phyloP scores from a whole-genome alignment of 2,797 vertebrate genomes.

The Myotis planiceps region DNA sequence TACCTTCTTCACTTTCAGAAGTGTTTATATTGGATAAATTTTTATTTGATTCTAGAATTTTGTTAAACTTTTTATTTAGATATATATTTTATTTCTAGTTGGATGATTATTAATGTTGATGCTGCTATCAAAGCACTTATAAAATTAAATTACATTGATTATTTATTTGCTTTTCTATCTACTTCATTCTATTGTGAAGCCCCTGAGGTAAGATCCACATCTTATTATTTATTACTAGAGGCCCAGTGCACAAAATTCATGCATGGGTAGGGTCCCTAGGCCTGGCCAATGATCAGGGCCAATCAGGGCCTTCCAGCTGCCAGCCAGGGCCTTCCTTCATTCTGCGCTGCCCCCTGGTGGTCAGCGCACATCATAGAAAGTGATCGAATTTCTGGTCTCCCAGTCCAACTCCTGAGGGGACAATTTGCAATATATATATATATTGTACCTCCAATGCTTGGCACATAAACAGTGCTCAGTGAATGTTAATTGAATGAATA shows the following conservation, averaged over 20 bases:
- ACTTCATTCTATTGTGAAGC: not conserved
- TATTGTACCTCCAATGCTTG: not conserved
- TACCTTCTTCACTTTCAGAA: not conserved
- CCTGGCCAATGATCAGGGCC: no score
- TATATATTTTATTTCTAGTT: slow-evolving; percentile 17
- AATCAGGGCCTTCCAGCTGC: no score
- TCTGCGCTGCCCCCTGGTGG: no score
- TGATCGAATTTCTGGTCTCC: no score
- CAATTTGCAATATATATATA: no score
- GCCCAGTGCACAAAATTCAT: no score
- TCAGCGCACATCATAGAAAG: no score
- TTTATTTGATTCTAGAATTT: not conserved
- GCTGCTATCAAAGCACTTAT: not conserved
- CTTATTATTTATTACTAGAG: not conserved
- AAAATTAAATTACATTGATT: slow-evolving; percentile 11
- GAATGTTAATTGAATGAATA: not conserved
- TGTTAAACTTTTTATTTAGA: not conserved
- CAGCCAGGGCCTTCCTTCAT: no score
- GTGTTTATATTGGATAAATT: not conserved
- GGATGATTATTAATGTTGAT: slow-evolving; percentile 5
- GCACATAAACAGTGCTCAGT: not conserved
- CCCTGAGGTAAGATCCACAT: not conserved
- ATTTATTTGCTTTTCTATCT: slow-evolving; percentile 32
- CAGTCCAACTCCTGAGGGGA: no score
- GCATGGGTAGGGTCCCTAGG: no score